phyloP scores from a whole-genome alignment of 2,797 vertebrate species.

The Botia almorhae region DNA sequence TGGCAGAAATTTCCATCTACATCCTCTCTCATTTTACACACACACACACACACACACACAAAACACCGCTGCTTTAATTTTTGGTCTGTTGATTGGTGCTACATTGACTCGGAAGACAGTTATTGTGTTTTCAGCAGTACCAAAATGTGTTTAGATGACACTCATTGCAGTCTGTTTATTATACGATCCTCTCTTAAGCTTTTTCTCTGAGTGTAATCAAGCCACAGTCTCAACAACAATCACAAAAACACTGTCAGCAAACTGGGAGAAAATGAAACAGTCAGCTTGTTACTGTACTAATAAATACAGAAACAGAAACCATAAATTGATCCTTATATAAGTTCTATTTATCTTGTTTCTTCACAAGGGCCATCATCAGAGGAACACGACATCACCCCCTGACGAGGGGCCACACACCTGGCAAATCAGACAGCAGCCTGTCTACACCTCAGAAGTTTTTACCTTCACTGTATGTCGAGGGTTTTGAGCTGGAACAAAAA shows the following conservation, averaged over 20 bases:
- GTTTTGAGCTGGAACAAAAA: not conserved
- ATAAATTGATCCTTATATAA: constrained; percentile 1
- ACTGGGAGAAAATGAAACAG: constrained; percentile 16
- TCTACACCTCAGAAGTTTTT: not conserved
- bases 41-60: constrained; percentile 38
- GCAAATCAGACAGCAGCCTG: too few species aligned
- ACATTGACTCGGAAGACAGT: constrained; percentile 63
- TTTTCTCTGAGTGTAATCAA: constrained; percentile 38
- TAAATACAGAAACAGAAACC: not conserved
- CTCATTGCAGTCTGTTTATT: constrained; percentile 31
- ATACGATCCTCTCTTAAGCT: constrained; percentile 54
- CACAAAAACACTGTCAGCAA: constrained; percentile 27
- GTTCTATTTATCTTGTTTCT: too few species aligned
- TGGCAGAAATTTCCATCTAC: constrained; percentile 61
- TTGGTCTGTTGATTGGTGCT: constrained; percentile 53
- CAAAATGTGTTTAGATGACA: constrained; percentile 59
- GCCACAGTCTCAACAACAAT: constrained; percentile 18
- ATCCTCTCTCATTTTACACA: constrained; percentile 22
- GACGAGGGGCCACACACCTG: too few species aligned
- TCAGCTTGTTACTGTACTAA: constrained; percentile 9
- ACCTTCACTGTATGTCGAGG: not conserved
- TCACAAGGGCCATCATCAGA: not conserved
- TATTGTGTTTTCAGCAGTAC: constrained; percentile 62
- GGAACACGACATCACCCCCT: too few species aligned
- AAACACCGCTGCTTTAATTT: constrained; percentile 54